Evolutionary conservation across 2,113 vertebrate genomes (phyloP).

Genomic region (Cairina moschata): DNA sequence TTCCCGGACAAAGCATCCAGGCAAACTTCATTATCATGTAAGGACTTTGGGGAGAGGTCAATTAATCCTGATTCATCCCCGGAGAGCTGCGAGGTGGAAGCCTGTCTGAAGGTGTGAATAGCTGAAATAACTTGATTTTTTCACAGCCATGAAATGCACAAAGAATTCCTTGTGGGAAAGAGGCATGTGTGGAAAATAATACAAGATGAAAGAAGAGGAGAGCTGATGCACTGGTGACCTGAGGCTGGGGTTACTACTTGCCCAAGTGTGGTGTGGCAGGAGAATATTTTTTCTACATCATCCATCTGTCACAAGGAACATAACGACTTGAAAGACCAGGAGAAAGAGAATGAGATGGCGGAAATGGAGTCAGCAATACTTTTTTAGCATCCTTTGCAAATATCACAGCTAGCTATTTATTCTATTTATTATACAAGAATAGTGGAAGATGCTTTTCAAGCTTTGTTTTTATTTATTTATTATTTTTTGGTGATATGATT

Average conservation of each 20-base stretch:
- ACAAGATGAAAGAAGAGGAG: neutral
- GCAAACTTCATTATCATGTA: slow-evolving; percentile 23
- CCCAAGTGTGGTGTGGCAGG: neutral
- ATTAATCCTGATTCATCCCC: slow-evolving; percentile 41
- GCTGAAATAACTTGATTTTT: slow-evolving; percentile 8
- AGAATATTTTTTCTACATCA: neutral
- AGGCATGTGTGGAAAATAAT: neutral
- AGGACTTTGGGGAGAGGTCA: neutral
- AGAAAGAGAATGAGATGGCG: neutral
- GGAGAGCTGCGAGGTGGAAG: slow-evolving; percentile 16
- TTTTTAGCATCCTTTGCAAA: neutral
- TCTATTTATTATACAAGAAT: neutral
- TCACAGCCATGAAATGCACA: neutral
- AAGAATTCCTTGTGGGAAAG: neutral
- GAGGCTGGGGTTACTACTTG: neutral
- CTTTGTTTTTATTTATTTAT: neutral
- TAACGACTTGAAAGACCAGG: neutral
- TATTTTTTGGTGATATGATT: neutral
- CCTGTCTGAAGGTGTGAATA: neutral
- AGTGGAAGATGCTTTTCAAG: neutral
- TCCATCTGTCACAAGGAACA: neutral
- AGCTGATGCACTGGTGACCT: neutral
- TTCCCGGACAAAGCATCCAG: neutral
- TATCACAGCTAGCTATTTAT: neutral
- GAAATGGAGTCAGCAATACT: neutral